phyloP scores from a whole-genome alignment of 2,113 vertebrate species.

The Chloebia gouldiae region DNA sequence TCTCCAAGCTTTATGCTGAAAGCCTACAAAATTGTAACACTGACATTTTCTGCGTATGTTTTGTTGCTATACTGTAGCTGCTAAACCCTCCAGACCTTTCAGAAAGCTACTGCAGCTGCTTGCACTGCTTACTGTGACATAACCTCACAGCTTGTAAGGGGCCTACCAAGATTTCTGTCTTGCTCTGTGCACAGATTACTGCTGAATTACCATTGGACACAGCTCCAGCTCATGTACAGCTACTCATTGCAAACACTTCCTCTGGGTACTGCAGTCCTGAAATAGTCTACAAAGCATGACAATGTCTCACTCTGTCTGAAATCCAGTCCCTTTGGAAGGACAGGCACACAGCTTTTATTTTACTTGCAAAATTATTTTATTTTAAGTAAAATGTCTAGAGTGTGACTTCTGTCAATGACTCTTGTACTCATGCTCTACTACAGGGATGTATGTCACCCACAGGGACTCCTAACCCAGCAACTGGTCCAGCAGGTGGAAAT shows the following conservation, averaged over 20 bases:
- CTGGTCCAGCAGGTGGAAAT: neutral
- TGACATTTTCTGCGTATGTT: neutral
- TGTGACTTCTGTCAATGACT: neutral
- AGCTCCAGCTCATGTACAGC: neutral
- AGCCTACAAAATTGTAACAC: neutral
- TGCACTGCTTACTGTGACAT: neutral
- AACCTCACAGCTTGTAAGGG: neutral
- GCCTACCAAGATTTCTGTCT: neutral
- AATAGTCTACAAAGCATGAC: neutral
- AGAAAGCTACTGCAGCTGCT: neutral
- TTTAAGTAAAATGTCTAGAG: neutral
- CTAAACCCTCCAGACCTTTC: slow-evolving; percentile 13
- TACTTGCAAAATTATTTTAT: neutral
- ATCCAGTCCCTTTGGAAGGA: neutral
- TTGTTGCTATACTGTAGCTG: neutral
- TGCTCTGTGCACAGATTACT: neutral
- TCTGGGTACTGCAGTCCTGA: neutral
- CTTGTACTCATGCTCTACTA: neutral
- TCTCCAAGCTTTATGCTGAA: neutral
- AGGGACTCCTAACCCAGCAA: neutral
- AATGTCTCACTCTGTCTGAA: neutral
- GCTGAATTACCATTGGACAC: neutral
- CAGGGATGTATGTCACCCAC: neutral
- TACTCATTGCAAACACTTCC: neutral
- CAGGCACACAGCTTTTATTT: neutral